A percentile compares a stretch with the other conserved stretches of the same genome.
Evolutionary conservation across 2,797 vertebrate species (phyloP).

Genomic region (Coendou prehensilis): DNA sequence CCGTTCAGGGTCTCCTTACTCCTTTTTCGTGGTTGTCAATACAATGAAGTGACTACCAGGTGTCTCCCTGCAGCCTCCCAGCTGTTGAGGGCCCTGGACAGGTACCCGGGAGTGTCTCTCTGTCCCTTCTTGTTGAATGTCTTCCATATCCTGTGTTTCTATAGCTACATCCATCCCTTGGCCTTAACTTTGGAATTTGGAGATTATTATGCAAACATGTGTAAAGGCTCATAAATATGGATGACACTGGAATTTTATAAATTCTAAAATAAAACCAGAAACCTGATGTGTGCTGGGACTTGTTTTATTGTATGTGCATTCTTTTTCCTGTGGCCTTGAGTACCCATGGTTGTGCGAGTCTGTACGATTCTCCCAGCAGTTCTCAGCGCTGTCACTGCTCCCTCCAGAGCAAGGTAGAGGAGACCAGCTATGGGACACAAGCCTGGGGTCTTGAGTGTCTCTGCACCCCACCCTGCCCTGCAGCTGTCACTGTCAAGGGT

Average conservation of each 20-base stretch:
- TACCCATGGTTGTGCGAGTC: background rate
- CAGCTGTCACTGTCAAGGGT: background rate
- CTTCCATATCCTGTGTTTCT: constrained; percentile 94
- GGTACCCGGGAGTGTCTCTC: constrained; percentile 75
- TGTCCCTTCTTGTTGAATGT: constrained; percentile 89
- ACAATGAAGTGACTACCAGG: constrained; percentile 82
- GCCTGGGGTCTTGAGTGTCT: background rate
- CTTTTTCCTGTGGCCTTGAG: background rate
- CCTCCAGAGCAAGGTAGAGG: background rate
- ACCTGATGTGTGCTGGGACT: constrained; percentile 78
- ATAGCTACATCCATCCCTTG: constrained; percentile 96
- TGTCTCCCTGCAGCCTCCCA: background rate
- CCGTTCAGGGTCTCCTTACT: background rate
- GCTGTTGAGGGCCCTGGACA: constrained; percentile 67
- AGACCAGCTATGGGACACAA: background rate
- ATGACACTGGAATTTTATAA: constrained; percentile 98
- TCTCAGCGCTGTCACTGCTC: background rate
- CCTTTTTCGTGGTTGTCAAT: constrained; percentile 71
- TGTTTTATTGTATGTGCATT: background rate
- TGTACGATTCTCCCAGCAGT: background rate
- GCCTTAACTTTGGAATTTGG: constrained; percentile 97
- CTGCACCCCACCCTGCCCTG: background rate
- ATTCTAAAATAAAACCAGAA: constrained; percentile 91
- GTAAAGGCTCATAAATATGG: constrained; percentile 93
- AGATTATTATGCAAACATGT: constrained; percentile 94